Base-by-base conservation (phyloP, 1,140 invertebrate species). In the Drosophila burlai region DNA sequence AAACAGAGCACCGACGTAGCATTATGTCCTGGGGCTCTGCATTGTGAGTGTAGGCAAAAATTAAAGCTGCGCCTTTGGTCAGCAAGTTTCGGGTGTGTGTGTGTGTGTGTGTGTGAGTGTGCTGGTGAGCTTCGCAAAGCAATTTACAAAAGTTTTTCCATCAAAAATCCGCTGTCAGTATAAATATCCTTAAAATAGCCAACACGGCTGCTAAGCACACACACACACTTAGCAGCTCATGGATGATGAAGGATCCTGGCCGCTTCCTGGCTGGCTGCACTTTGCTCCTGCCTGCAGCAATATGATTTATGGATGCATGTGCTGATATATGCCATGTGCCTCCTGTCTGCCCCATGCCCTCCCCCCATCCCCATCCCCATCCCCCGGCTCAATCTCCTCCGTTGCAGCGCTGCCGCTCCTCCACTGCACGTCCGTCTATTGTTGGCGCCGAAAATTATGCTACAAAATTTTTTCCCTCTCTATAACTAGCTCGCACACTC, bases 141-240 rank as follows among this genome's bases (percentile, higher is more conserved):
- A 92, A 92, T 92, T 92, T 92, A 92, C 90, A 87, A 92, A 92
- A 92, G 90, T 92, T 92, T 92, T 91, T 92, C 91, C 90, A 92
- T 92, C 90, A 92, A 90, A 91, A 92, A 92, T 92, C 83, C 91
- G 90, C 90, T 92, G 90, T 92, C 90, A 92, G 90, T 90, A 92
- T 92, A 92, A 92, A 92, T 92, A 92, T 92, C 80, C 91, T 92
- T 92, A 92, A 92, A 92, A 91, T 91, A 80, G 89, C 89, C 83
- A 76, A 81, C 66, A 71, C 76, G 73, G 80, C 81, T 76, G 73
- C 73, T 84, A 84, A 85, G 63, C 81, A 75, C 57, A 68, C 68
- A 61, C 69, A 66, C 61, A 62, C 63, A 74, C 47, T 34, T 42
- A 63, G 66, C 46, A 42, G 29, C 66, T 36, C 52, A 71, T 42